phyloP scores from a whole-genome alignment of 2,113 vertebrate genomes.

The Macrotis lagotis region DNA sequence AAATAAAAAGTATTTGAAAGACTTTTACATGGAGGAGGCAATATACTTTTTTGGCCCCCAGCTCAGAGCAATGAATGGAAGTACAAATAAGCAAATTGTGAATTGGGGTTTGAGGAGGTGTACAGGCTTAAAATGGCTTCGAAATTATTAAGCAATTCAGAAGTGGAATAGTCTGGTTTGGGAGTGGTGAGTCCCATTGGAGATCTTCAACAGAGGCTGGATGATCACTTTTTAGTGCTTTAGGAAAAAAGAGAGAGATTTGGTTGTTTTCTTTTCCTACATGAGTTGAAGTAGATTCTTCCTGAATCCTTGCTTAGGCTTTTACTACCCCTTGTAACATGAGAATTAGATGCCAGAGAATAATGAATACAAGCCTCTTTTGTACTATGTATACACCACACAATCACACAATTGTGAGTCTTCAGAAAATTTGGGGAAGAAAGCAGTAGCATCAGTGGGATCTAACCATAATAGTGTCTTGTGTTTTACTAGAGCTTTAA shows the following conservation, averaged over 20 bases:
- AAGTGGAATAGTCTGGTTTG: background rate
- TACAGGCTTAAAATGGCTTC: background rate
- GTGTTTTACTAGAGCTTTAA: background rate
- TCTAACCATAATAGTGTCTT: background rate
- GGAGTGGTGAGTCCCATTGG: background rate
- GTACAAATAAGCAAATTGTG: background rate
- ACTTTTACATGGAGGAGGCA: background rate
- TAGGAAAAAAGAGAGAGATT: background rate
- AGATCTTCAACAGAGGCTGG: background rate
- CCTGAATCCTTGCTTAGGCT: background rate
- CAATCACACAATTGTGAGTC: background rate
- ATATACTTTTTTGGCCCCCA: background rate
- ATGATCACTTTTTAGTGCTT: background rate
- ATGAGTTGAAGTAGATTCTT: background rate
- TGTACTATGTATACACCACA: background rate
- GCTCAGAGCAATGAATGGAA: background rate
- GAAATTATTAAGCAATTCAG: background rate
- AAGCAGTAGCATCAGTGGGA: background rate
- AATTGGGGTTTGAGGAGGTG: background rate
- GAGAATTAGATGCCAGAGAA: background rate
- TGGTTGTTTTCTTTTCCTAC: background rate
- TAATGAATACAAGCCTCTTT: background rate
- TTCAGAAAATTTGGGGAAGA: background rate
- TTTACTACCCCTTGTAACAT: background rate
- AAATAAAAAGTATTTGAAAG: background rate